Evolutionary conservation across 2,888 invertebrate species (phyloP).

Genomic region (Folsomia manolachei): DNA sequence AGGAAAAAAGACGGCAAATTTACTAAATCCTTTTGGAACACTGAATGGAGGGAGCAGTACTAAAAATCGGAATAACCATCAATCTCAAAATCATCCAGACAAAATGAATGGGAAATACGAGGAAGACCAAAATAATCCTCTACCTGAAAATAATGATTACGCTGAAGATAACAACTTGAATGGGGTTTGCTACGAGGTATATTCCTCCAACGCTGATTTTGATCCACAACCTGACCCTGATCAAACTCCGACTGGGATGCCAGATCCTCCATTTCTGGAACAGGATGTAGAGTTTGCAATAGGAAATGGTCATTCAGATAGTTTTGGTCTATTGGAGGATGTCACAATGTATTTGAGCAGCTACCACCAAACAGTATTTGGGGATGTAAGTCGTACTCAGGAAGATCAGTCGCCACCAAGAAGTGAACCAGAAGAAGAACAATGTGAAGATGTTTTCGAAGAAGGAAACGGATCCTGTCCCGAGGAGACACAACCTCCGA

Average conservation of each 20-base stretch:
- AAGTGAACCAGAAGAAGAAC: neutral
- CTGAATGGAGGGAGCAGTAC: conserved; percentile 21
- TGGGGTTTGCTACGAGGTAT: neutral
- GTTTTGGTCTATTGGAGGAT: neutral
- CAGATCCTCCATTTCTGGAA: neutral
- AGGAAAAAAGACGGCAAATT: conserved; percentile 11
- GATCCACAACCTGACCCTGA: neutral
- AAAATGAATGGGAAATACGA: conserved; percentile 24
- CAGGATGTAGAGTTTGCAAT: conserved; percentile 22
- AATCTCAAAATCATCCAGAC: conserved; percentile 20
- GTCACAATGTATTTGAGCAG: too few relatives aligned
- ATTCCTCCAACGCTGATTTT: neutral
- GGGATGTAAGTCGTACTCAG: neutral
- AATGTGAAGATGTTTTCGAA: neutral
- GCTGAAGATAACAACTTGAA: neutral
- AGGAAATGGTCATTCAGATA: neutral
- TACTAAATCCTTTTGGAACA: conserved; percentile 2
- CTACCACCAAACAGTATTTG: neutral
- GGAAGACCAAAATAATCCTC: too few relatives aligned
- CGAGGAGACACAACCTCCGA: neutral
- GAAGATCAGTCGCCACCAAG: neutral
- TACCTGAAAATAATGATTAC: too few relatives aligned
- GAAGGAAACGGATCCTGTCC: neutral
- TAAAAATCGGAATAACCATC: conserved; percentile 3
- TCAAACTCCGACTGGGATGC: neutral